Conservation (phyloP, 2,888 invertebrate genomes). For the Nyleta sp. region DNA sequence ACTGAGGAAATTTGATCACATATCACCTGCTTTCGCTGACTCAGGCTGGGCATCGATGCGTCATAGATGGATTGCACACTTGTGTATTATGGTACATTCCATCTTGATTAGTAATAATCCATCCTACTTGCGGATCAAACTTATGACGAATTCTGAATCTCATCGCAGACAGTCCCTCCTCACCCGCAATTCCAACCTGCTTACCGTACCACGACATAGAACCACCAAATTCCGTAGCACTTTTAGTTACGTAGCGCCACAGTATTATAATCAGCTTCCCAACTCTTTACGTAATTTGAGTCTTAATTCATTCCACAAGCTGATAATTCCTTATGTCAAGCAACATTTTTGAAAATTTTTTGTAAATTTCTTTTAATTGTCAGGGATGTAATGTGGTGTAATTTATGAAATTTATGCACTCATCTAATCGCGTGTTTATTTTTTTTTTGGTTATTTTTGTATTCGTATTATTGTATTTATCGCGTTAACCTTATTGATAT, state of each 20-base stretch:
- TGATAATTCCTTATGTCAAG: too few relatives aligned
- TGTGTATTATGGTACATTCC: not conserved
- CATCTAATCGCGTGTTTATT: too few relatives aligned
- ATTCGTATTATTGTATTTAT: too few relatives aligned
- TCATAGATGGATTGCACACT: not conserved
- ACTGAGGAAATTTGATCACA: conserved; percentile 3
- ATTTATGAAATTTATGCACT: too few relatives aligned
- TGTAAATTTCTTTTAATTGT: too few relatives aligned
- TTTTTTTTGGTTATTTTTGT: too few relatives aligned
- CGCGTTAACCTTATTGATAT: too few relatives aligned
- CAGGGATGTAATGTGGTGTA: too few relatives aligned
- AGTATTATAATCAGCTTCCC: not conserved
- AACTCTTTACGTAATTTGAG: too few relatives aligned
- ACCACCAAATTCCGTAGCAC: not conserved
- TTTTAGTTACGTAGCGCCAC: not conserved
- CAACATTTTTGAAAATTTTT: too few relatives aligned
- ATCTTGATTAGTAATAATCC: not conserved
- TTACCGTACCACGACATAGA: not conserved
- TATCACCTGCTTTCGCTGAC: not conserved
- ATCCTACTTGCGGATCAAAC: not conserved
- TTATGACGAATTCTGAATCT: not conserved
- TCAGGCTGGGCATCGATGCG: conserved; percentile 1
- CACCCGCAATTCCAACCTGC: not conserved
- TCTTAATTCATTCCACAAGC: too few relatives aligned
- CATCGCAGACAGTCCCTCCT: not conserved